These are phyloP conservation scores for Aurelia coerulea DNA, from an alignment of 30 jellyfish, hydroid and myxozoan species.

Conservation along the genomic window DNA sequence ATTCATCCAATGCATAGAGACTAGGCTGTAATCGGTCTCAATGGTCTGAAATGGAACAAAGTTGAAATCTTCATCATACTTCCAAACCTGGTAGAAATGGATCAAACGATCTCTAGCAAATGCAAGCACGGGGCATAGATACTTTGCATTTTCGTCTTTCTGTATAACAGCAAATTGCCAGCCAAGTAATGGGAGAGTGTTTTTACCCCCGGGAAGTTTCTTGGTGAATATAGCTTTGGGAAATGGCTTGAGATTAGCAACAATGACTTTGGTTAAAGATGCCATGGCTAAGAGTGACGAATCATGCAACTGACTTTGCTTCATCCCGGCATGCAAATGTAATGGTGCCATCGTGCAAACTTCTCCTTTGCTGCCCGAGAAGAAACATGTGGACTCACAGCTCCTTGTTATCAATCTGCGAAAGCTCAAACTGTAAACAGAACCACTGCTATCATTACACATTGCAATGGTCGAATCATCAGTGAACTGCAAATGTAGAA, in stretches of 20 bases:
- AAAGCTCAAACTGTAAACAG: slow-evolving; percentile 94
- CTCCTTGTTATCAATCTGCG: slow-evolving; percentile 92
- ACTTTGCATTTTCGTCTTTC: slow-evolving; percentile 59
- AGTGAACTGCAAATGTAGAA: slow-evolving; percentile 96
- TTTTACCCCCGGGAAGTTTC: slow-evolving; percentile 81
- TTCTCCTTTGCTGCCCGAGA: slow-evolving; percentile 99
- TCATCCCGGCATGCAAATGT: slow-evolving; percentile 88
- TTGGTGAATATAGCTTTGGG: slow-evolving; percentile 90
- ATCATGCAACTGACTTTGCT: slow-evolving; percentile 82
- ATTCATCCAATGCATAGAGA: slow-evolving; percentile 92
- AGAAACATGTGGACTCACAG: slow-evolving; percentile 95
- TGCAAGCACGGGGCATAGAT: slow-evolving; percentile 91
- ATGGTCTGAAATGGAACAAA: slow-evolving; percentile 77
- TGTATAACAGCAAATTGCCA: slow-evolving; percentile 96
- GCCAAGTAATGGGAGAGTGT: slow-evolving; percentile 83
- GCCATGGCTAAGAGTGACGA: slow-evolving; percentile 98
- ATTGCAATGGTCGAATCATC: slow-evolving; percentile 96
- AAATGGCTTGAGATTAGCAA: slow-evolving; percentile 89
- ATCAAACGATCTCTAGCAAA: slow-evolving; percentile 92
- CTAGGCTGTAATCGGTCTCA: slow-evolving; percentile 64
- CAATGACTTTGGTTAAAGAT: slow-evolving; percentile 89
- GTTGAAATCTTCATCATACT: slow-evolving; percentile 57
- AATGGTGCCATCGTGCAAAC: slow-evolving; percentile 98
- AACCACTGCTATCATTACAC: slow-evolving; percentile 99
- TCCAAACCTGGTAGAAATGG: slow-evolving; percentile 79